These are phyloP conservation scores for Biston betularia DNA, from an alignment of 2,888 invertebrate species.

Conservation along the genomic window DNA sequence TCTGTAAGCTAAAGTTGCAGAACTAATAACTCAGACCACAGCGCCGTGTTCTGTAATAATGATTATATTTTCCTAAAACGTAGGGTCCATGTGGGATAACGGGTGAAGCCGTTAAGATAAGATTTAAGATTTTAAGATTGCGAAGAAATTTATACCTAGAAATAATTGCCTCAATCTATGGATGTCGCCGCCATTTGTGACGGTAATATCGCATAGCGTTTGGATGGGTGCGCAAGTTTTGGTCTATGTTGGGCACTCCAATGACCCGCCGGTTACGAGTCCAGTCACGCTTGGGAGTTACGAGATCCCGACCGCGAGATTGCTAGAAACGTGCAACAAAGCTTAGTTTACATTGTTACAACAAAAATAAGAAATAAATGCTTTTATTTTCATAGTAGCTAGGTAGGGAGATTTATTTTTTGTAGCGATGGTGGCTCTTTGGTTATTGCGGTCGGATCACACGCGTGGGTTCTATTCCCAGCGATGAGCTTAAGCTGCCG, in stretches of 20 bases:
- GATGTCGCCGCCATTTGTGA: slow-evolving; percentile 12
- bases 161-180: neutral
- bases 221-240: slow-evolving; percentile 32
- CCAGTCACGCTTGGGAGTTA: slow-evolving; percentile 46
- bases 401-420: no score
- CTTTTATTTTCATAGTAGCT: neutral
- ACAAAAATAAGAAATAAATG: neutral
- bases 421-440: no score
- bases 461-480: no score
- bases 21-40: no score
- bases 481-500: no score
- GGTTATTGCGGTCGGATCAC: no score
- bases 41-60: no score
- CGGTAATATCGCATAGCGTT: slow-evolving; percentile 29
- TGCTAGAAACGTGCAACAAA: slow-evolving; percentile 39
- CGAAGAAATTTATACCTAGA: neutral
- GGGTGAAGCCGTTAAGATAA: no score
- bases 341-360: slow-evolving; percentile 30
- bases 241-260: slow-evolving; percentile 38
- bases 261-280: slow-evolving; percentile 41
- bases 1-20: no score
- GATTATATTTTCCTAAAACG: no score
- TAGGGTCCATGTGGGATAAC: no score
- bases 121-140: neutral
- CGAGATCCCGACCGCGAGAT: slow-evolving; percentile 45